Evolutionary conservation across 2,113 vertebrate genomes (phyloP).

Genomic region (Nyctereutes procyonoides): DNA sequence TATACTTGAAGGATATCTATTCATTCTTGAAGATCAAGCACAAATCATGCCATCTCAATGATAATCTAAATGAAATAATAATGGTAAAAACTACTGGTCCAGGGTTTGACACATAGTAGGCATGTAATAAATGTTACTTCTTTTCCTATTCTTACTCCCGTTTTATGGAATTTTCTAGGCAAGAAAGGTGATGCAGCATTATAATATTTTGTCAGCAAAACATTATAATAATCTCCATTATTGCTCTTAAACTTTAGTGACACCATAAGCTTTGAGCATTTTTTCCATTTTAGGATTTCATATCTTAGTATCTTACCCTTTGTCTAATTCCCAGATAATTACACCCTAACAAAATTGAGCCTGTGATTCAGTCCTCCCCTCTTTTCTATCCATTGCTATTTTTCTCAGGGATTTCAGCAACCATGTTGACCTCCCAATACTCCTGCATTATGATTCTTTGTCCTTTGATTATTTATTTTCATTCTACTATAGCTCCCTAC

Average conservation of each 20-base stretch:
- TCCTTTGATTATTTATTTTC: background rate
- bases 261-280: background rate
- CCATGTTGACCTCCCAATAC: background rate
- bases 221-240: background rate
- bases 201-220: background rate
- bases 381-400: background rate
- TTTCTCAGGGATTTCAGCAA: background rate
- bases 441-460: background rate
- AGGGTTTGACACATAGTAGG: background rate
- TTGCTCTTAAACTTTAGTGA: slow-evolving; percentile 18
- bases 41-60: background rate
- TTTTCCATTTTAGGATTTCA: background rate
- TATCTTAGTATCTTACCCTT: background rate
- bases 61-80: slow-evolving; percentile 9
- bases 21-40: background rate
- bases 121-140: background rate
- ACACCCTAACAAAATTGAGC: background rate
- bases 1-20: background rate
- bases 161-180: background rate
- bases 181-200: background rate
- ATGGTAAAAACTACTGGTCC: background rate
- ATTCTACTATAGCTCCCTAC: background rate
- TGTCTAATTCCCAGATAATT: background rate
- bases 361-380: background rate
- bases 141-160: background rate